Evolutionary conservation across 2,113 vertebrate species (phyloP), one percentile per base, ranked within the genome.

Genomic region (Ptilorrhoa leucosticta): DNA sequence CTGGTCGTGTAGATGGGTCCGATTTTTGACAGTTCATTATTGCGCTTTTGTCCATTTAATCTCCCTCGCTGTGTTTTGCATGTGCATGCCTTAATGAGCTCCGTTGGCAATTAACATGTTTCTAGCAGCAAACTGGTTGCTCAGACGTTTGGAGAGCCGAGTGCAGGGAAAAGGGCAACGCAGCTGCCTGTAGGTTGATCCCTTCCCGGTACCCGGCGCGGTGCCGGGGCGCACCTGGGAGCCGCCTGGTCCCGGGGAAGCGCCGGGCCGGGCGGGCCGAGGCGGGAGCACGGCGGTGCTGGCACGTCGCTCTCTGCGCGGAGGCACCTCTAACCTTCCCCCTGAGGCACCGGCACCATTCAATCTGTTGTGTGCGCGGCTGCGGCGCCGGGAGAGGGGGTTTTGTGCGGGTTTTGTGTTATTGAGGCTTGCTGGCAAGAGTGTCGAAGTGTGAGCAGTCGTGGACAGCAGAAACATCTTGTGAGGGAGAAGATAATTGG

Each of bases 1-100:
- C 98, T 97, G 98, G 98, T 98, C 98, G 96, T 98, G 98, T 98
- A 98, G 98, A 99, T 98, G 98, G 98, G 98, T 98, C 98, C 98
- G 98, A 98, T 99, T 99, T 99, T 99, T 99, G 99, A 99, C 99
- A 98, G 98, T 98, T 99, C 99, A 99, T 99, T 99, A 99, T 98
- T 98, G 99, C 98, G 98, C 98, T 98, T 99, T 98, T 99, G 98
- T 98, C 97, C 98, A 97, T 97, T 97, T 98, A 98, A 98, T 98
- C 98, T 98, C 98, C 98, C 98, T 98, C 96, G 98, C 98, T 98
- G 98, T 98, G 98, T 98, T 98, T 98, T 98, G 98, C 98, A 98
- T 99, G 98, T 97, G 98, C 98, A 98, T 98, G 98, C 98, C 97
- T 98, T 99, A 99, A 99, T 99, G 99, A 99, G 99, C 98, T 98